These are phyloP conservation scores for Falco concolor DNA, from an alignment of 2,797 vertebrate species.

Conservation along the genomic window DNA sequence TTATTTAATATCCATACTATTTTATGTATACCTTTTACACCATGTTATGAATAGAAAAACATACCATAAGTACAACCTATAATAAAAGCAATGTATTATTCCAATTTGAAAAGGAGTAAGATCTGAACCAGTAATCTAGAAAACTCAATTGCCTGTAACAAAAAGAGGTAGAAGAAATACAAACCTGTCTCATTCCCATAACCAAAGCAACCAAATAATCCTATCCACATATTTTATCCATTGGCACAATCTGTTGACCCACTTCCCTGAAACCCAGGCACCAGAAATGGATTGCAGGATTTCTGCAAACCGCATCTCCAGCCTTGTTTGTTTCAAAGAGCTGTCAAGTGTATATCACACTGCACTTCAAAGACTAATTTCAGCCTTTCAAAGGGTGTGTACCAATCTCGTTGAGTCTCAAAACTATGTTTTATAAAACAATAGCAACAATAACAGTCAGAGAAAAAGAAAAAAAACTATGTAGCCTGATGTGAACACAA, in stretches of 20 bases:
- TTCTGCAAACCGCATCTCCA: slow-evolving; percentile 5
- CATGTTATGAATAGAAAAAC: background rate
- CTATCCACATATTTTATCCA: background rate
- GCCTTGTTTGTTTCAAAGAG: background rate
- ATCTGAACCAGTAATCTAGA: background rate
- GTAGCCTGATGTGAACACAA: background rate
- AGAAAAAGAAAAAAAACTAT: background rate
- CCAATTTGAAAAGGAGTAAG: background rate
- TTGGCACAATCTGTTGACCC: background rate
- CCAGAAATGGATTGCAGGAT: background rate
- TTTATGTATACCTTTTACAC: background rate
- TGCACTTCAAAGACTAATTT: background rate
- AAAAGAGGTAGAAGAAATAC: background rate
- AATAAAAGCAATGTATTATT: background rate
- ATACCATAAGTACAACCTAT: background rate
- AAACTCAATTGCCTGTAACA: background rate
- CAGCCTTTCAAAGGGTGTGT: background rate
- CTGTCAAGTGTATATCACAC: background rate
- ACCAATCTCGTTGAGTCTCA: background rate
- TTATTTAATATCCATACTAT: background rate
- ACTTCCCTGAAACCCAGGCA: background rate
- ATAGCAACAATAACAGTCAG: background rate
- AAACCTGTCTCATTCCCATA: background rate
- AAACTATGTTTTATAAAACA: background rate
- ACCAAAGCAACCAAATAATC: background rate